These are phyloP conservation scores for Orthonychiurus folsomi DNA, from an alignment of 2,888 invertebrate species.

Conservation along the genomic window DNA sequence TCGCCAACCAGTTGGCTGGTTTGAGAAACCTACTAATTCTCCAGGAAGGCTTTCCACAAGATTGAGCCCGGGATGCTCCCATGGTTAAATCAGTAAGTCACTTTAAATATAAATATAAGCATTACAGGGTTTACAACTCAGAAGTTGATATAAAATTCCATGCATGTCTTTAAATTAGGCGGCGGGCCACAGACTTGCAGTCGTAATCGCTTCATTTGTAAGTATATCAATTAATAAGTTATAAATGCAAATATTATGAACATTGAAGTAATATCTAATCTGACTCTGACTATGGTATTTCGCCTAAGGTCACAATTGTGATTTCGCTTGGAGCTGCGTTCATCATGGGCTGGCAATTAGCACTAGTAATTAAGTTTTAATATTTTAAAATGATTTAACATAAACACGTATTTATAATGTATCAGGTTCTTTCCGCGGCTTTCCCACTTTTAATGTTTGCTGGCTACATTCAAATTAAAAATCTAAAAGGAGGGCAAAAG, in stretches of 20 bases:
- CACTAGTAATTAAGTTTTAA: too few species aligned
- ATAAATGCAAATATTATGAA: too few species aligned
- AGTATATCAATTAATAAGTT: too few species aligned
- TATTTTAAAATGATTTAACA: too few species aligned
- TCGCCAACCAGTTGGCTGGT: conserved; percentile 44
- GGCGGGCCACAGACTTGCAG: conserved; percentile 45
- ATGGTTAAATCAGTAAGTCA: conserved; percentile 43
- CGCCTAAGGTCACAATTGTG: too few species aligned
- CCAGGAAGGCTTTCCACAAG: conserved; percentile 42
- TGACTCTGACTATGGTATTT: too few species aligned
- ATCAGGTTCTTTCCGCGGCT: conserved; percentile 43
- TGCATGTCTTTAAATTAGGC: conserved; percentile 41
- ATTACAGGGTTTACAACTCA: neutral
- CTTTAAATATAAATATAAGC: neutral
- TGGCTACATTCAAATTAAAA: conserved; percentile 44
- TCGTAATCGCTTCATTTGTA: conserved; percentile 44
- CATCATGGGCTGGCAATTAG: conserved; percentile 45
- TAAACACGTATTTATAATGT: too few species aligned
- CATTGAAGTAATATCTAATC: too few species aligned
- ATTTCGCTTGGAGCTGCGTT: too few species aligned
- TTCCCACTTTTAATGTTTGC: conserved; percentile 45
- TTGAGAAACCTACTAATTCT: conserved; percentile 42
- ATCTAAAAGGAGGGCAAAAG: conserved; percentile 46
- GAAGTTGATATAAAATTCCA: neutral
- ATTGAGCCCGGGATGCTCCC: conserved; percentile 43